Conservation (phyloP, 2,797 vertebrate genomes). For the Gymnopithys bicolor region DNA sequence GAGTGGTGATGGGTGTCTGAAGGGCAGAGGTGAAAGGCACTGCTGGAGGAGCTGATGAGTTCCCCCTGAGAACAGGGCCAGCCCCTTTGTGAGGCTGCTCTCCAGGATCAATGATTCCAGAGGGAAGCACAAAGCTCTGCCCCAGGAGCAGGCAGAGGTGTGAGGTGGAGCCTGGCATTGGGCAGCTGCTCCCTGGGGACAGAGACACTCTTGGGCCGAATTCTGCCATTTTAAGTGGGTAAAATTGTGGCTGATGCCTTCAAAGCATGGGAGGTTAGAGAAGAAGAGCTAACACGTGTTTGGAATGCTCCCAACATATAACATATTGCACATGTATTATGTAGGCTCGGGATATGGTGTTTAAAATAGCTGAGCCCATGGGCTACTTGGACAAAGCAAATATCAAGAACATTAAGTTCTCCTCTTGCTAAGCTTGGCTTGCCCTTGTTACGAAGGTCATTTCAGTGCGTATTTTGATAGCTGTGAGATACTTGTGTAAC, state of each 20-base stretch:
- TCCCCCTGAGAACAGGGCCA: accelerated
- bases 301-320: not conserved
- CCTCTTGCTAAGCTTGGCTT: not conserved
- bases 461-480: not conserved
- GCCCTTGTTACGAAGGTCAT: not conserved
- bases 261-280: not conserved
- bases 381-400: not conserved
- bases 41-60: accelerated
- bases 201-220: not conserved
- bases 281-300: not conserved
- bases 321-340: not conserved
- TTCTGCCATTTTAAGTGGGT: not conserved
- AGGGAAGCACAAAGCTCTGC: not conserved
- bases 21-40: not conserved
- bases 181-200: not conserved
- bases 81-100: not conserved
- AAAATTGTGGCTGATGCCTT: not conserved
- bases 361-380: not conserved
- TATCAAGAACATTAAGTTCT: not conserved
- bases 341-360: not conserved
- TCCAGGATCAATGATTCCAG: accelerated
- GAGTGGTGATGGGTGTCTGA: not conserved
- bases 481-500: not conserved
- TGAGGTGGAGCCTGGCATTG: not conserved
- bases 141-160: not conserved